Conservation (phyloP, 2,113 vertebrate genomes). For the Bufo gargarizans region DNA sequence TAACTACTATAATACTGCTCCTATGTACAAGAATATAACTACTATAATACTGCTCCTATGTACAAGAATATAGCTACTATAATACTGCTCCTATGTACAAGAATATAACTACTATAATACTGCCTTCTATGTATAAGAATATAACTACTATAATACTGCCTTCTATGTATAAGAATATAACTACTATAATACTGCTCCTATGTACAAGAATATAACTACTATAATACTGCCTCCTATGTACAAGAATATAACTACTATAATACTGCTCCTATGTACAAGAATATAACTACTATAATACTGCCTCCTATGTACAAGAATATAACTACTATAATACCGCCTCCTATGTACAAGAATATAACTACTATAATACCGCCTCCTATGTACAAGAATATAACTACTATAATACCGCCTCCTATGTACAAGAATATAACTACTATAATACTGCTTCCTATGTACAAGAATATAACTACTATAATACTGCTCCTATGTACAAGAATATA, state of each 20-base stretch:
- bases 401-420: not conserved
- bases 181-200: not conserved
- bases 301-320: too few species aligned
- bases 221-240: not conserved
- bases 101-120: too few species aligned
- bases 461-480: not conserved
- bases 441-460: not conserved
- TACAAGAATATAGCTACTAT: constrained; percentile 6
- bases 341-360: not conserved
- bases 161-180: not conserved
- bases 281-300: too few species aligned
- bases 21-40: not conserved
- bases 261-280: not conserved
- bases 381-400: constrained; percentile 3
- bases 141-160: not conserved
- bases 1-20: not conserved
- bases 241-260: too few species aligned
- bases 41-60: not conserved
- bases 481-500: not conserved
- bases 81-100: not conserved
- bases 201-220: not conserved
- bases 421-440: constrained; percentile 7
- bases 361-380: not conserved
- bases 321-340: not conserved
- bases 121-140: too few species aligned